Conservation (phyloP, 2,113 vertebrate genomes). For the Zapus hudsonius region DNA sequence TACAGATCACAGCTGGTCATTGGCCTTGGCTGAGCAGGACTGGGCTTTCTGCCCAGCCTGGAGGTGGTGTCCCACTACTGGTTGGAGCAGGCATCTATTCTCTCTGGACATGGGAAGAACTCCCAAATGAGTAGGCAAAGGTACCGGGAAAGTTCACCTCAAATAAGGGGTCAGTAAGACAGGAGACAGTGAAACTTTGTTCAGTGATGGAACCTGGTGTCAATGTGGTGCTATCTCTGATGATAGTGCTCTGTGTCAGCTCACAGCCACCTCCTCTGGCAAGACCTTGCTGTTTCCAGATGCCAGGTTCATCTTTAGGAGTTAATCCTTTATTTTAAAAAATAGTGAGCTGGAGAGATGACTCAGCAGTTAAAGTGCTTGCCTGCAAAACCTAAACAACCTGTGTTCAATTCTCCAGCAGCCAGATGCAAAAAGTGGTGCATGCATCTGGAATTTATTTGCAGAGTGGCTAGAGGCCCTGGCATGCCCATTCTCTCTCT, state of each 20-base stretch:
- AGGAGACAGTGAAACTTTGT: constrained; percentile 13
- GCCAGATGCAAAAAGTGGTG: too few relatives aligned
- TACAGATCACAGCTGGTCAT: rapidly evolving
- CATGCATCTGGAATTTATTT: too few relatives aligned
- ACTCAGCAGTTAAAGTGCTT: too few relatives aligned
- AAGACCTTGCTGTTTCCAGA: background rate
- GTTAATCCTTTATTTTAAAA: background rate
- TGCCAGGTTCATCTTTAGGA: background rate
- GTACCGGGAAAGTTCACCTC: constrained; percentile 41
- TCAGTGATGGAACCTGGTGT: background rate
- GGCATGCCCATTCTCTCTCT: too few relatives aligned
- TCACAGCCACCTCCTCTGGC: background rate
- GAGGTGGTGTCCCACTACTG: background rate
- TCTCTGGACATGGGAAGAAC: constrained; percentile 36
- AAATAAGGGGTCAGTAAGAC: constrained; percentile 31
- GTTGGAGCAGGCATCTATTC: background rate
- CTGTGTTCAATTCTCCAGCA: too few relatives aligned
- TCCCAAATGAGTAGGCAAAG: constrained; percentile 15
- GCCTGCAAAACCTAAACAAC: too few relatives aligned
- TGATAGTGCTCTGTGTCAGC: background rate
- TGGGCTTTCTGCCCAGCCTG: background rate
- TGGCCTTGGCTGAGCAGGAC: background rate
- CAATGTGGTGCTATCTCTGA: rapidly evolving
- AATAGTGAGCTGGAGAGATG: background rate
- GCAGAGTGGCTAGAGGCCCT: too few relatives aligned